A percentile compares a stretch with the other conserved stretches of the same genome.
phyloP scores from a whole-genome alignment of 2,797 vertebrate genomes.

The Etheostoma perlongum region DNA sequence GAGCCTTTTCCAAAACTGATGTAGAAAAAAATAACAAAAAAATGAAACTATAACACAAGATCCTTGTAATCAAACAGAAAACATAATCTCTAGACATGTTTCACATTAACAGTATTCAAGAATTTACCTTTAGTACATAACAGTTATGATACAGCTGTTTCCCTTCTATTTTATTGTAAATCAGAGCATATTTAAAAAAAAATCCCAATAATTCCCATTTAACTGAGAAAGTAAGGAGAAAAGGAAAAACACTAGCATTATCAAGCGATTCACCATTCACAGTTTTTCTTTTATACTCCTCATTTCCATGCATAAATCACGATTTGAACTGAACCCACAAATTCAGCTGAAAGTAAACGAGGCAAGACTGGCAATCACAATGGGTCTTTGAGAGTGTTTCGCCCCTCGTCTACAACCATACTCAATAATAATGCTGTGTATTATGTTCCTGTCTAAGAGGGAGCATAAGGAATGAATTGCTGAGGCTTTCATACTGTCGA shows the following conservation, averaged over 20 bases:
- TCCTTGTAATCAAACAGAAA: slow-evolving; percentile 11
- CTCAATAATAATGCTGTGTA: slow-evolving; percentile 75
- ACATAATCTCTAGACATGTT: not conserved
- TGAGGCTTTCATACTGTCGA: slow-evolving; percentile 79
- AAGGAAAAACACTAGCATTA: slow-evolving; percentile 53
- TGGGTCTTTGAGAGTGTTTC: slow-evolving; percentile 75
- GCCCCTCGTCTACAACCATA: slow-evolving; percentile 75
- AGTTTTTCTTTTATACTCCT: slow-evolving; percentile 51
- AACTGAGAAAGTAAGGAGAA: slow-evolving; percentile 23
- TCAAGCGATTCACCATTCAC: slow-evolving; percentile 65
- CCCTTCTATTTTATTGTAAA: slow-evolving; percentile 26
- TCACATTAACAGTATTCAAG: slow-evolving; percentile 13
- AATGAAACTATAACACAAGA: not conserved
- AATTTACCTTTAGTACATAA: slow-evolving; percentile 9
- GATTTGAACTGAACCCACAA: slow-evolving; percentile 64
- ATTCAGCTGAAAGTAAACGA: slow-evolving; percentile 71
- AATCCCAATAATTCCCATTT: slow-evolving; percentile 49
- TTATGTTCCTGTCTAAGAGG: slow-evolving; percentile 74
- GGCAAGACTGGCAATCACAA: slow-evolving; percentile 75
- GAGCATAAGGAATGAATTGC: slow-evolving; percentile 74
- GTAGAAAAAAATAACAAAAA: slow-evolving; percentile 23
- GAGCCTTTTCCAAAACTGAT: slow-evolving; percentile 27
- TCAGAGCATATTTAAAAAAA: slow-evolving; percentile 26
- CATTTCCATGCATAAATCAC: slow-evolving; percentile 63
- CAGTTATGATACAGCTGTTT: slow-evolving; percentile 14